Base-by-base conservation (phyloP, 2,797 vertebrate genomes). In the Phoxinus dragarum region DNA sequence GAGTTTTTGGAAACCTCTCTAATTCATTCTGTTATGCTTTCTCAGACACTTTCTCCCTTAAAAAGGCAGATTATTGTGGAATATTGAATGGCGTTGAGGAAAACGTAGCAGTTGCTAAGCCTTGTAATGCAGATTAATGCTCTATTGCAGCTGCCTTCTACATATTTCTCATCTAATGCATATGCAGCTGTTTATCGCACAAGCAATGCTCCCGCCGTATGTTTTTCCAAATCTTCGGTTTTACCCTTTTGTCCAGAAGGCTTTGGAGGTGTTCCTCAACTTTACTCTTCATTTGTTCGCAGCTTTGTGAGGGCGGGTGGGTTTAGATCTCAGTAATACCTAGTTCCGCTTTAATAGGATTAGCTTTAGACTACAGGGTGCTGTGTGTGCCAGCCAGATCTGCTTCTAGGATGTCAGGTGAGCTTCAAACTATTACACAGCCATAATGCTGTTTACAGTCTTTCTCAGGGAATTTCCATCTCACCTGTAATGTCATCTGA, bases 321-420 rank as follows among this genome's bases (percentile, higher is more conserved):
- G 68, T 80, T 83, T 80, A 86, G 81, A 74, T 84, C 86, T 85
- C 64, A 3, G 74, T 86, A 84, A 89, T 82, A 80, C 86, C 84
- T 84, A 83, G 86, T 88, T 73, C 68, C 61, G 86, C 84, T 89
- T 88, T 88, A 89, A 88, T 82, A 89, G 86, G 86, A 89, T 89
- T 86, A 88, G 81, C 49, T 75, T 86, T 84, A 75, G 68, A 72
- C 81, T 75, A 49, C 77, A 64, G 61, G 56, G 31, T 47, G 40
- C 3, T 47, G 44, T 47, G 44, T 44, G 44, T 47, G 44, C 67
- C 86, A 72, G 86, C 69, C 59, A 40, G 71, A 73, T 73, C 81
- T 71, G 81, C 52, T 71, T 61, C 77, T 66, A 40, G 64, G 61
- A 81, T 81, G 72, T 66, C 86, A 84, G 82, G 84, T 89, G 72